phyloP scores from a whole-genome alignment of 2,888 invertebrate genomes.

The Amphimallon solstitiale region DNA sequence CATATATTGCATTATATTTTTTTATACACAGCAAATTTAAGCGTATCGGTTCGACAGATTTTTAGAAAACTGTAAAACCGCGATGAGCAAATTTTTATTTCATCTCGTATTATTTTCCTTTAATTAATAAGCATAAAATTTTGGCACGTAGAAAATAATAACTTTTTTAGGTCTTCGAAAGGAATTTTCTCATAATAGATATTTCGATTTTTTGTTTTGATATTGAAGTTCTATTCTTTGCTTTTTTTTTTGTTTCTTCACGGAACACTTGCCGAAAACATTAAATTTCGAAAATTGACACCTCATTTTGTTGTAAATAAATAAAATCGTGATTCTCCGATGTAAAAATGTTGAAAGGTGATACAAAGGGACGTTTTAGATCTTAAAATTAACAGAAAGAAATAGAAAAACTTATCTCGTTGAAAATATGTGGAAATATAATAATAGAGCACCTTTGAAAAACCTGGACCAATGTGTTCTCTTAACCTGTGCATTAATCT shows the following conservation, averaged over 20 bases:
- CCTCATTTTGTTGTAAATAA: too few species aligned
- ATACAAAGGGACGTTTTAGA: too few species aligned
- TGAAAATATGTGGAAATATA: too few species aligned
- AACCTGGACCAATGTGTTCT: slow-evolving; percentile 54
- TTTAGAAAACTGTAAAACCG: slow-evolving; percentile 50
- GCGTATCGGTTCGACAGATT: slow-evolving; percentile 58
- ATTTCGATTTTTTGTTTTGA: background rate
- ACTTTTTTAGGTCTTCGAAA: too few species aligned
- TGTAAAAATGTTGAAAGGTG: too few species aligned
- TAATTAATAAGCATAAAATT: slow-evolving; percentile 51
- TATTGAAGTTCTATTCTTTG: background rate
- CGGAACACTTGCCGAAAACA: background rate
- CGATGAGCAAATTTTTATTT: slow-evolving; percentile 57
- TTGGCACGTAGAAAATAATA: slow-evolving; percentile 56
- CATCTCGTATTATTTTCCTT: background rate
- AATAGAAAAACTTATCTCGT: too few species aligned
- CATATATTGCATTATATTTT: slow-evolving; percentile 61
- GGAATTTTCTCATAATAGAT: too few species aligned
- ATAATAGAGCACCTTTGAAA: slow-evolving; percentile 53
- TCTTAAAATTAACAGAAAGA: too few species aligned
- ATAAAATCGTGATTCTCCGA: too few species aligned
- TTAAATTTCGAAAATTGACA: too few species aligned
- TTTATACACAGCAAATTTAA: slow-evolving; percentile 63
- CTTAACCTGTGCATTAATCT: slow-evolving; percentile 54
- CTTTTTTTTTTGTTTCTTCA: background rate